phyloP scores from a whole-genome alignment of 2,113 vertebrate species.

The Hemiprocne comata region DNA sequence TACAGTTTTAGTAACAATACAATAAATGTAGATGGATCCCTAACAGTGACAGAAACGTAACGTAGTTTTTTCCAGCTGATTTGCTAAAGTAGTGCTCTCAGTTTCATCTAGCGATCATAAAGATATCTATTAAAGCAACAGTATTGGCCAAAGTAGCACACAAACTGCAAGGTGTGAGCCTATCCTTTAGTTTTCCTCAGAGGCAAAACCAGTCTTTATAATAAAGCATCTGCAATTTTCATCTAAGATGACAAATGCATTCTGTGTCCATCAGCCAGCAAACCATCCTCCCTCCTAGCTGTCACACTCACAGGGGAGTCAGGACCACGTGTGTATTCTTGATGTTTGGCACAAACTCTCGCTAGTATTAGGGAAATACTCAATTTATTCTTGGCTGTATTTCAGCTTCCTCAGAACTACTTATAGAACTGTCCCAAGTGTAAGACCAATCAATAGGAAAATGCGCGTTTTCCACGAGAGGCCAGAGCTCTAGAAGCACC shows the following conservation, averaged over 20 bases:
- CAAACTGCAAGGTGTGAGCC: neutral
- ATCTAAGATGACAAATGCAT: neutral
- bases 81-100: neutral
- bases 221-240: neutral
- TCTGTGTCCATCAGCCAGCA: neutral
- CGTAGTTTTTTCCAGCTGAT: neutral
- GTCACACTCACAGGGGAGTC: neutral
- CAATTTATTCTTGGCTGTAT: neutral
- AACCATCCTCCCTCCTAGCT: neutral
- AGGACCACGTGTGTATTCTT: accelerated
- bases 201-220: neutral
- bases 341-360: neutral
- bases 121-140: neutral
- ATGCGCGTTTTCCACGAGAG: neutral
- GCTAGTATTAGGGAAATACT: neutral
- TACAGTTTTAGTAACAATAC: neutral
- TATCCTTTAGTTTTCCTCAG: neutral
- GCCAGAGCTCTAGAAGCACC: neutral
- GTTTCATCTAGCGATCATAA: neutral
- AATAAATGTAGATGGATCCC: neutral
- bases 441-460: neutral
- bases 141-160: neutral
- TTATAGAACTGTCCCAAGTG: neutral
- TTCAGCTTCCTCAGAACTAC: neutral
- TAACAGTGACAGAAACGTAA: neutral